phyloP scores from a whole-genome alignment of 2,888 invertebrate species.

The Tillus elongatus region DNA sequence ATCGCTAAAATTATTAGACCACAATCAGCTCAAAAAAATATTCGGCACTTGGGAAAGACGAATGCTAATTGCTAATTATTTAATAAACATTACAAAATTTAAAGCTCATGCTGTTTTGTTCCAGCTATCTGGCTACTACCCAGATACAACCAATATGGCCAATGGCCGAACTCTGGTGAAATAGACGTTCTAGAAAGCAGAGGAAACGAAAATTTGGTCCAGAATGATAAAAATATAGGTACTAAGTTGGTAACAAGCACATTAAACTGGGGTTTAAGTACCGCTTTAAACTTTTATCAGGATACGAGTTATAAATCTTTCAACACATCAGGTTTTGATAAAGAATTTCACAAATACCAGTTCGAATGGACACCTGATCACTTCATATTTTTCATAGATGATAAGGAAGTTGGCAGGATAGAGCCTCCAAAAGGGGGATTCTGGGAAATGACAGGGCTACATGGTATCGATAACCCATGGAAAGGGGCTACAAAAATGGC shows the following conservation, averaged over 20 bases:
- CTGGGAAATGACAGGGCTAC: slow-evolving; percentile 55
- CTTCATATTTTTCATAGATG: slow-evolving; percentile 47
- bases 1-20: no score
- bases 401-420: slow-evolving; percentile 45
- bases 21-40: no score
- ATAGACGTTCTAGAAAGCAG: slow-evolving; percentile 58
- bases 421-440: slow-evolving; percentile 51
- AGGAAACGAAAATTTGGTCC: slow-evolving; percentile 44
- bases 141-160: slow-evolving; percentile 50
- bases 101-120: slow-evolving; percentile 13
- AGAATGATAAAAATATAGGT: slow-evolving; percentile 49
- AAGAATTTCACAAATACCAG: slow-evolving; percentile 54
- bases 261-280: slow-evolving; percentile 58
- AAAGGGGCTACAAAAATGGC: slow-evolving; percentile 46
- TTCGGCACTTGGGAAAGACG: no score
- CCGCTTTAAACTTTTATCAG: slow-evolving; percentile 45
- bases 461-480: slow-evolving; percentile 49
- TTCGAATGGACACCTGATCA: slow-evolving; percentile 55
- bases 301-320: slow-evolving; percentile 44
- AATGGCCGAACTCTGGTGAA: slow-evolving; percentile 62
- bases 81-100: no score
- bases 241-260: slow-evolving; percentile 51
- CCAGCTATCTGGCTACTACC: slow-evolving; percentile 62
- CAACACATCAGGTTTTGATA: slow-evolving; percentile 43
- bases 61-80: no score